Conservation (phyloP, 1,140 invertebrate species). For the Saccostrea echinata region DNA sequence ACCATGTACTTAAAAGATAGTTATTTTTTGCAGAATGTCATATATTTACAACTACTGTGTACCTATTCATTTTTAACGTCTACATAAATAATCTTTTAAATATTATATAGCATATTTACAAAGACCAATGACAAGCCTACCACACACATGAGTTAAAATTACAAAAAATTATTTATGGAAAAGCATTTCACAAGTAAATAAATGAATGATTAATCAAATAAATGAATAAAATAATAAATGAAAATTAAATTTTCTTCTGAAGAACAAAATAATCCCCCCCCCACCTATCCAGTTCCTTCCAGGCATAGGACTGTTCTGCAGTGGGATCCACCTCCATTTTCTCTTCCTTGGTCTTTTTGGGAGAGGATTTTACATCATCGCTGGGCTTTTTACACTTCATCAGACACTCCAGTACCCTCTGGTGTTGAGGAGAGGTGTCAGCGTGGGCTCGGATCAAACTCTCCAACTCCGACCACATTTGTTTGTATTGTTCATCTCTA, state of each 20-base stretch:
- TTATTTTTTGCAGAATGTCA: no score
- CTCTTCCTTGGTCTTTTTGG: constrained; percentile 73
- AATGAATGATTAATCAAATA: no score
- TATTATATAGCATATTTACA: no score
- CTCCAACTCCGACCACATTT: constrained; percentile 94
- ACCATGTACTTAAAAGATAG: no score
- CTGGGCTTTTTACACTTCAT: constrained; percentile 86
- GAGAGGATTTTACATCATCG: constrained; percentile 76
- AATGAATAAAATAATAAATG: no score
- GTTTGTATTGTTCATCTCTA: constrained; percentile 93
- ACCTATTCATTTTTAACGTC: no score
- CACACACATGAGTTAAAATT: no score
- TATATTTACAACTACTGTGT: no score
- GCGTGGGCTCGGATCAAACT: constrained; percentile 89
- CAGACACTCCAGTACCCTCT: constrained; percentile 90
- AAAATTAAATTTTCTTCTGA: background rate
- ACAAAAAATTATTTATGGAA: no score
- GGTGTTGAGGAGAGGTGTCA: constrained; percentile 85
- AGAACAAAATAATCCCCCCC: background rate
- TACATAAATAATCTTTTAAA: no score
- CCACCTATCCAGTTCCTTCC: constrained; percentile 84
- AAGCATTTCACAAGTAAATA: no score
- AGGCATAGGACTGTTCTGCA: constrained; percentile 81
- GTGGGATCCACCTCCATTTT: constrained; percentile 83
- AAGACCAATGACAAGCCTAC: no score